Percentiles rank a stretch among this genome's conserved stretches.
Conservation (phyloP, 2,888 invertebrate genomes). For the Copidosoma aretas region DNA sequence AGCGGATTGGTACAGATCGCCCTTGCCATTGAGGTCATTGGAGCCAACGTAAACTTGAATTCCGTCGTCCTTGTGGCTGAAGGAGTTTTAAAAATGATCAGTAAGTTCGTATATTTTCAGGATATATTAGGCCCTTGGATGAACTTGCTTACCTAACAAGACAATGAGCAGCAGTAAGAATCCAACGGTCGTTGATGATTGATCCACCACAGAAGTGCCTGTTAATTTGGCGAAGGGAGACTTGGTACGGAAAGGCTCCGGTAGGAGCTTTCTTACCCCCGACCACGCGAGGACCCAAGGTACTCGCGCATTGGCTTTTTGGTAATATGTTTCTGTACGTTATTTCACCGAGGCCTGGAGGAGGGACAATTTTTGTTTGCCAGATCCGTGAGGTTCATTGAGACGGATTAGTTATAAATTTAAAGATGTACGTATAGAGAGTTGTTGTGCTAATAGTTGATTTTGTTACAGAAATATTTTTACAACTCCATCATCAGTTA, state of each 20-base stretch:
- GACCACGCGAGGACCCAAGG: constrained; percentile 44
- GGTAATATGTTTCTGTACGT: no score
- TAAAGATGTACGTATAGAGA: no score
- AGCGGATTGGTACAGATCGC: background rate
- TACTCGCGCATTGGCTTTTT: no score
- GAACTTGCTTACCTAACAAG: background rate
- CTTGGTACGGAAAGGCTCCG: constrained; percentile 67
- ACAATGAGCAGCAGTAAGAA: constrained; percentile 15
- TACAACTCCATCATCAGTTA: no score
- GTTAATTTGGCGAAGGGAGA: background rate
- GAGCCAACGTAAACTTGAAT: background rate
- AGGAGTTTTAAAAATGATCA: background rate
- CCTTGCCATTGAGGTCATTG: background rate
- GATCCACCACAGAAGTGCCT: constrained; percentile 8
- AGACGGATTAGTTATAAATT: no score
- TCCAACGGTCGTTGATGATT: constrained; percentile 7
- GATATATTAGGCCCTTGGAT: no score
- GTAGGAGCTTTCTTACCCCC: constrained; percentile 67
- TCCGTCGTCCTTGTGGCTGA: background rate
- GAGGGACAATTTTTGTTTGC: no score
- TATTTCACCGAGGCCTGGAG: no score
- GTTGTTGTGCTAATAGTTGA: no score
- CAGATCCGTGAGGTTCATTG: no score
- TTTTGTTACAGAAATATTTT: no score
- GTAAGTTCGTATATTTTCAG: no score